phyloP scores from a whole-genome alignment of 23 tunicate species.

The Oikopleura dioica region DNA sequence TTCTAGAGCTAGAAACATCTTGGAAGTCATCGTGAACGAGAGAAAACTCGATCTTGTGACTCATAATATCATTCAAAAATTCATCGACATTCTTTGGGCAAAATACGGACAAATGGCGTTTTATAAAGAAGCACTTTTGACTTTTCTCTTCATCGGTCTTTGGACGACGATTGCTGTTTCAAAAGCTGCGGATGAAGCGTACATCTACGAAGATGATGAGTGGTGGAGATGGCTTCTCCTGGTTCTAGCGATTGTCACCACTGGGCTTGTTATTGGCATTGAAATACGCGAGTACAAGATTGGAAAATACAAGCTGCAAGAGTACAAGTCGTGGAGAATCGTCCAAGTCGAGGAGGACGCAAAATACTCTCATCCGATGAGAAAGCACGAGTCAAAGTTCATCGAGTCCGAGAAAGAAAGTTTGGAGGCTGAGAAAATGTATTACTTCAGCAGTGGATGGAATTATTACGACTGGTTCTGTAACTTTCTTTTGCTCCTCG shows the following conservation, averaged over 20 bases:
- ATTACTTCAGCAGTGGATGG: too few relatives aligned
- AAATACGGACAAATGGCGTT: too few relatives aligned
- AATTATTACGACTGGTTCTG: too few relatives aligned
- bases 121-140: too few relatives aligned
- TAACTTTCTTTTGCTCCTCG: too few relatives aligned
- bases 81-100: slow-evolving; percentile 58
- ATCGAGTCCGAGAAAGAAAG: too few relatives aligned
- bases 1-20: too few relatives aligned
- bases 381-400: slow-evolving; percentile 45
- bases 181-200: slow-evolving; percentile 25
- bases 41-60: slow-evolving; percentile 49
- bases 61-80: slow-evolving; percentile 56
- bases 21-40: slow-evolving; percentile 50
- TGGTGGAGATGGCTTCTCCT: slow-evolving; percentile 30
- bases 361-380: slow-evolving; percentile 52
- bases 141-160: slow-evolving; percentile 29
- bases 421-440: too few relatives aligned
- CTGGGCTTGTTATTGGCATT: slow-evolving; percentile 21
- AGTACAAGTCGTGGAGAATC: slow-evolving; percentile 71
- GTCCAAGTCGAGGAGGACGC: slow-evolving; percentile 26
- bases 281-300: slow-evolving; percentile 35
- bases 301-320: slow-evolving; percentile 24
- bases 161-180: slow-evolving; percentile 75
- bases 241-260: slow-evolving; percentile 24
- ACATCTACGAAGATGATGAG: slow-evolving; percentile 41